phyloP scores from a whole-genome alignment of 1,140 invertebrate species.

The Anagrus nilaparvatae region DNA sequence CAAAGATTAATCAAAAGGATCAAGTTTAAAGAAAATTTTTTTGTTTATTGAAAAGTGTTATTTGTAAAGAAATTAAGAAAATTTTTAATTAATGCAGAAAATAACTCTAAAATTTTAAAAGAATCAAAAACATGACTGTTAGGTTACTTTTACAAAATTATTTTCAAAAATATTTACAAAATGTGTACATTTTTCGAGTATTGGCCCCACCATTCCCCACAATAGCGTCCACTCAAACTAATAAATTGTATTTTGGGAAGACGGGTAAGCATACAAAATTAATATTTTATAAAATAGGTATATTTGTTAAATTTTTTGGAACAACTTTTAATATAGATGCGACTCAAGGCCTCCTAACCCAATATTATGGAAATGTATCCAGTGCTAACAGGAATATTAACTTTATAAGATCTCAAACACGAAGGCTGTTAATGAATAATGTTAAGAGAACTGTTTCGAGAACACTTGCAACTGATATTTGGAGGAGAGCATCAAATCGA shows the following conservation, averaged over 20 bases:
- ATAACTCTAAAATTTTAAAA: no score
- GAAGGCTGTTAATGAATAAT: constrained; percentile 57
- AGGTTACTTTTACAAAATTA: no score
- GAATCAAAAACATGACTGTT: no score
- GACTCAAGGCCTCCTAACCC: constrained; percentile 33
- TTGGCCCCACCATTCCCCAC: no score
- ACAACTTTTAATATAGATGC: constrained; percentile 23
- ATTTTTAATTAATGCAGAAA: no score
- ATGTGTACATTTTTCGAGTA: no score
- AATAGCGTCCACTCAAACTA: no score
- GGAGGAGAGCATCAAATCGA: constrained; percentile 49
- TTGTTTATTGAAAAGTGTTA: no score
- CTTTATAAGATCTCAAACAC: constrained; percentile 48
- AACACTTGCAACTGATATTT: constrained; percentile 50
- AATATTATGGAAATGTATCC: constrained; percentile 28
- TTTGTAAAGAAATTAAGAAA: no score
- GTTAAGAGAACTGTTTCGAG: constrained; percentile 58
- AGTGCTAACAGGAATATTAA: constrained; percentile 35
- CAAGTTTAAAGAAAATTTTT: no score
- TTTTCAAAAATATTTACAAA: no score
- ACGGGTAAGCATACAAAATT: neutral
- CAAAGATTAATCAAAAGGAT: no score
- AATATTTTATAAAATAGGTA: neutral
- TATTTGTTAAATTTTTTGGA: neutral
- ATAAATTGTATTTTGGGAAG: neutral